Evolutionary conservation across 2,888 invertebrate genomes (phyloP).

Genomic region (Uloborus plumipes): DNA sequence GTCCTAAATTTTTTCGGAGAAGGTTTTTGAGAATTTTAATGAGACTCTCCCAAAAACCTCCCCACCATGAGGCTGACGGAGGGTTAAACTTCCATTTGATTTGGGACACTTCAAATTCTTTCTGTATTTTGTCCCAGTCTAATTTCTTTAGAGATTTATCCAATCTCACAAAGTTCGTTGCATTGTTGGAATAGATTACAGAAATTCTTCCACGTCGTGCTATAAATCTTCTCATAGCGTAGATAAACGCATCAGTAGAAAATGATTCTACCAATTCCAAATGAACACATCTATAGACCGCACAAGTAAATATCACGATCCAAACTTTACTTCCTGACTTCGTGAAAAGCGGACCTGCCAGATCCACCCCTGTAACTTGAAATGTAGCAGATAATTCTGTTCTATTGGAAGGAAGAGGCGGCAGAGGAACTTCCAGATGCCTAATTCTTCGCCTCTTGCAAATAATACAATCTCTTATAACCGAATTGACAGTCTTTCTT

Average conservation of each 20-base stretch:
- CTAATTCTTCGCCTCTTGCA: constrained; percentile 8
- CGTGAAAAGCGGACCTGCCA: not conserved
- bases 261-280: constrained; percentile 24
- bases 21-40: constrained; percentile 21
- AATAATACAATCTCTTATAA: constrained; percentile 4
- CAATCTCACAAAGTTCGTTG: no score
- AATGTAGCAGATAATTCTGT: constrained; percentile 13
- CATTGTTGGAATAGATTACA: not conserved
- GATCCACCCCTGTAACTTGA: not conserved
- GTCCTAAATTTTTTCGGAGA: constrained; percentile 21
- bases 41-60: constrained; percentile 25
- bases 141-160: not conserved
- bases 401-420: not conserved
- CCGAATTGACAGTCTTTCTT: not conserved
- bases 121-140: constrained; percentile 12
- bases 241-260: constrained; percentile 6
- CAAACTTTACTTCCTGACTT: not conserved
- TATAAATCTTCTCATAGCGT: constrained; percentile 22
- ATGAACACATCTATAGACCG: constrained; percentile 23
- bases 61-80: constrained; percentile 26
- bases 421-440: not conserved
- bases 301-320: constrained; percentile 5
- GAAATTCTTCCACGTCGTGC: constrained; percentile 16
- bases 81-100: constrained; percentile 37
- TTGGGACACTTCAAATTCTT: not conserved